These are phyloP conservation scores for Fragum fragum DNA, from an alignment of 2,888 invertebrate species.

Conservation along the genomic window DNA sequence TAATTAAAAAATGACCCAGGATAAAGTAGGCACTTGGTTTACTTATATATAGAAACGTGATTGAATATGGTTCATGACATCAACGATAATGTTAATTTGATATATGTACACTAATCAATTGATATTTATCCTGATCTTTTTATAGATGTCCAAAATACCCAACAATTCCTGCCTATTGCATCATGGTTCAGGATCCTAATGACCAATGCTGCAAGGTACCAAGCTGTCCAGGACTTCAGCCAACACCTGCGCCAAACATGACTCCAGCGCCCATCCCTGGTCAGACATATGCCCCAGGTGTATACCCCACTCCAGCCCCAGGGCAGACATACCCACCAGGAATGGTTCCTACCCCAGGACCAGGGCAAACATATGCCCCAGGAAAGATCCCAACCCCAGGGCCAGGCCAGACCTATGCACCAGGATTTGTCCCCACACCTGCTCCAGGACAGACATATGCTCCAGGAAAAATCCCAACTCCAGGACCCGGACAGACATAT, in stretches of 20 bases:
- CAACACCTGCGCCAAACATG: constrained; percentile 64
- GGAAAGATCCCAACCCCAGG: constrained; percentile 32
- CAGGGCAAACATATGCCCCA: constrained; percentile 23
- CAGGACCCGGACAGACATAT: constrained; percentile 56
- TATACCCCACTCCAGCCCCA: constrained; percentile 20
- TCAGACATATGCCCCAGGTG: constrained; percentile 50
- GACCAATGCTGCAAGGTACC: constrained; percentile 72
- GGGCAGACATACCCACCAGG: constrained; percentile 37
- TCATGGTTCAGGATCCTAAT: constrained; percentile 70
- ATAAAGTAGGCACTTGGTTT: no score
- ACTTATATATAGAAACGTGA: no score
- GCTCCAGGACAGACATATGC: constrained; percentile 28
- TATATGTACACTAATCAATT: no score
- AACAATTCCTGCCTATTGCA: constrained; percentile 71
- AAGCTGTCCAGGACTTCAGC: constrained; percentile 61
- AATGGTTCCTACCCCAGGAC: constrained; percentile 39
- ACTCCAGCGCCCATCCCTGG: constrained; percentile 66
- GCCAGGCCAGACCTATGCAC: constrained; percentile 15
- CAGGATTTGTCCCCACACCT: constrained; percentile 23
- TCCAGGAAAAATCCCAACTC: constrained; percentile 46
- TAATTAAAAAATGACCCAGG: no score
- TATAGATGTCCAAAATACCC: constrained; percentile 74
- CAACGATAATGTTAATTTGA: no score
- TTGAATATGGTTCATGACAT: no score
- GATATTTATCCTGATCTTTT: no score